phyloP scores from a whole-genome alignment of 2,888 invertebrate genomes.

The Agrenia bidenticulata region DNA sequence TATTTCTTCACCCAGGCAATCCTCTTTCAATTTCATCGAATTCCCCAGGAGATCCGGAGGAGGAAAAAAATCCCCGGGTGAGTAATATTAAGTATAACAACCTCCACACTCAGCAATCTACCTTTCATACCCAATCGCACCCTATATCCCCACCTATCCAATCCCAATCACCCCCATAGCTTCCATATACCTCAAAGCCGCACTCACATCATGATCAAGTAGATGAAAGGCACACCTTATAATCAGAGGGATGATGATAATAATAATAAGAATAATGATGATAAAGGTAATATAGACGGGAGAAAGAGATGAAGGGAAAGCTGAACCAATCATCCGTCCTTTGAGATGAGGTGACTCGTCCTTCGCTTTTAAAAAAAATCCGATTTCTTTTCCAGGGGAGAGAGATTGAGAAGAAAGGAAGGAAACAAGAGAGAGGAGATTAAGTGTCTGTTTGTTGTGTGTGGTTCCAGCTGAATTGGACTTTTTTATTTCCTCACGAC shows the following conservation, averaged over 20 bases:
- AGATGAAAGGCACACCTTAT: not conserved
- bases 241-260: slow-evolving; percentile 1
- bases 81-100: no score
- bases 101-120: no score
- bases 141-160: no score
- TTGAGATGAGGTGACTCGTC: slow-evolving; percentile 3
- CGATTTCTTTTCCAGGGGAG: slow-evolving; percentile 4
- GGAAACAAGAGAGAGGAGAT: slow-evolving; percentile 9
- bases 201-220: no score
- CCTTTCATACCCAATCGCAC: no score
- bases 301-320: not conserved
- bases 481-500: slow-evolving; percentile 3
- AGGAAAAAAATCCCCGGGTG: not conserved
- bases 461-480: not conserved
- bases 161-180: no score
- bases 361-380: not conserved
- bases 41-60: not conserved
- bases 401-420: not conserved
- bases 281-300: slow-evolving; percentile 7
- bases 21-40: slow-evolving; percentile 5
- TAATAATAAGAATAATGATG: slow-evolving; percentile 5
- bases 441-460: slow-evolving; percentile 10
- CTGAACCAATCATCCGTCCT: slow-evolving; percentile 3
- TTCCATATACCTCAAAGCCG: no score
- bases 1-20: slow-evolving; percentile 10